Evolutionary conservation across 30 jellyfish, hydroid and myxozoan genomes (phyloP), one percentile per base, ranked within the genome.

Genomic region (Aurelia sp.): DNA sequence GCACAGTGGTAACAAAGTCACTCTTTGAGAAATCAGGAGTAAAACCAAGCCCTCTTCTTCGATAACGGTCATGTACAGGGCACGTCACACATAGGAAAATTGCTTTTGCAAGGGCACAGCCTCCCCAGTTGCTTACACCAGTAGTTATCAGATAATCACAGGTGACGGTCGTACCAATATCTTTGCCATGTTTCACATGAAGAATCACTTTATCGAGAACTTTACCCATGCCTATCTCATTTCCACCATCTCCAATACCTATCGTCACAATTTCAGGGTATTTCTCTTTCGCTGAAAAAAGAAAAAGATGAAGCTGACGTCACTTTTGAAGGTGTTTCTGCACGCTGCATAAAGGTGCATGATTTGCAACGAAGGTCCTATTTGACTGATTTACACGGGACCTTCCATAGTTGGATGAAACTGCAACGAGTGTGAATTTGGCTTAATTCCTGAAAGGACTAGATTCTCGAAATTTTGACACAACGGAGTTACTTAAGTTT

Each of bases 161-260:
- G 18, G 97, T 63, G 15, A 81, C 83, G 1, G 79, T 48, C 23
- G 92, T 62, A 0, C 87, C 98, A 23, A 87, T 92, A 30, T 87
- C 97, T 11, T 65, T 44, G 3, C 98, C 98, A 19, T 22, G 58
- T 31, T 91, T 77, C 17, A 92, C 90, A 41, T 80, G 57, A n/a
- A 71, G 68, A 33, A 60, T 86, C 37, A 87, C 89, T 31, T 65
- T 74, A 11, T 87, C 97, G 2, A 66, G 44, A 11, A 92, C 98
- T 61, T 92, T 92, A 4, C 97, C 97, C 98, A 92, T 92, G 19
- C 98, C 98, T 41, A 92, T 69, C 57, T 92, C 98, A 78, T 92
- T 92, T 8, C 98, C 98, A 27, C 98, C 98, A 83, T 92, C 98
- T 44, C 98, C 98, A 15, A 92, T 92, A n/a, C 98, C 98, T 47